Evolutionary conservation across 2,797 vertebrate genomes (phyloP).

Genomic region (Manis pentadactyla): DNA sequence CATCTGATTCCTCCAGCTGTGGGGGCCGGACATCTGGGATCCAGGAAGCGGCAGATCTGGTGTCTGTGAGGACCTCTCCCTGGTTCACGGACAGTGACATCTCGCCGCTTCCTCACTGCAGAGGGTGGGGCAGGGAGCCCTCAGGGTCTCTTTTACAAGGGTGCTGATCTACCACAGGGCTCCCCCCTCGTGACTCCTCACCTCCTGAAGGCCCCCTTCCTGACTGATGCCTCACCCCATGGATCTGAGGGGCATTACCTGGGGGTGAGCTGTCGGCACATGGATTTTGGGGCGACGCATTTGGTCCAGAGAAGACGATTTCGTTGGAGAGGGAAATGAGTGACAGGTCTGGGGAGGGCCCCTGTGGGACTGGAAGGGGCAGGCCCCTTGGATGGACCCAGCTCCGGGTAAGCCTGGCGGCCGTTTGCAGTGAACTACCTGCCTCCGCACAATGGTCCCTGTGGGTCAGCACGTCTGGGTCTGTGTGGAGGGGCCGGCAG

Average conservation of each 20-base stretch:
- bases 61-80: neutral
- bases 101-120: no score
- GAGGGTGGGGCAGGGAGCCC: neutral
- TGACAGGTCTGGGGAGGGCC: no score
- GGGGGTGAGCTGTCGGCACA: no score
- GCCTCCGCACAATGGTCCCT: no score
- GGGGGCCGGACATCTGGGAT: neutral
- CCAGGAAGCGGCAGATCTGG: neutral
- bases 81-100: fast-evolving
- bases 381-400: neutral
- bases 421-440: no score
- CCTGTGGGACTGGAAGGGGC: neutral
- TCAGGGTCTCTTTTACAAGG: neutral
- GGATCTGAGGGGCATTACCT: no score
- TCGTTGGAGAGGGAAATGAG: neutral
- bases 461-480: neutral
- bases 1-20: fast-evolving
- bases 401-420: no score
- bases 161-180: neutral
- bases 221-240: no score
- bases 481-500: neutral
- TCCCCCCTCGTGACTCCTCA: neutral
- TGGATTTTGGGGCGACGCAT: neutral
- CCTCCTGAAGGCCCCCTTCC: no score
- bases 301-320: neutral